phyloP scores from a whole-genome alignment of 2,113 vertebrate genomes.

The Epinephelus cyanopodus region DNA sequence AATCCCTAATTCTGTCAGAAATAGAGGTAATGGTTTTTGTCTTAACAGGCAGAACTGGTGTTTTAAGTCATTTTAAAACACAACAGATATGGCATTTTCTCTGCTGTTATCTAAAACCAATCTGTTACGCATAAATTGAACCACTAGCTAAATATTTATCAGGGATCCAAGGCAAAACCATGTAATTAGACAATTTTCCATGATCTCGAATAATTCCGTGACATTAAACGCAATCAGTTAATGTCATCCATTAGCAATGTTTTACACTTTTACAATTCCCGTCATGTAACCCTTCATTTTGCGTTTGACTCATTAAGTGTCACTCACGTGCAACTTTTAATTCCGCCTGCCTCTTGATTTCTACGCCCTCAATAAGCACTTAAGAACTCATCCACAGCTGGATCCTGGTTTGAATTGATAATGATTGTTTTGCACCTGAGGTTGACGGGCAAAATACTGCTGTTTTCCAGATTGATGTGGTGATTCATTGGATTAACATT shows the following conservation, averaged over 20 bases:
- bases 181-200: conserved; percentile 62
- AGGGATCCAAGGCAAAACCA: conserved; percentile 10
- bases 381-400: conserved; percentile 4
- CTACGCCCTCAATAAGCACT: conserved; percentile 15
- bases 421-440: conserved; percentile 42
- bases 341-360: conserved; percentile 14
- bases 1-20: background rate
- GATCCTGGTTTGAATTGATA: conserved; percentile 32
- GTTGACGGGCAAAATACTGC: conserved; percentile 27
- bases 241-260: conserved; percentile 54
- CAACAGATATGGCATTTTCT: conserved; percentile 28
- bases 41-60: background rate
- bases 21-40: background rate
- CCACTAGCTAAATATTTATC: conserved; percentile 45
- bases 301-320: conserved; percentile 18
- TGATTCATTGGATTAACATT: conserved; percentile 25
- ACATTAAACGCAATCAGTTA: conserved; percentile 45
- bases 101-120: background rate
- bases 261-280: conserved; percentile 17
- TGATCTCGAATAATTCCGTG: conserved; percentile 55
- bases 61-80: background rate
- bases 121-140: background rate
- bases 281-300: background rate
- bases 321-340: conserved; percentile 25
- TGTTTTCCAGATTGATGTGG: conserved; percentile 14